These are phyloP conservation scores for Sula dactylatra DNA, from an alignment of 2,113 vertebrate species.

Conservation along the genomic window DNA sequence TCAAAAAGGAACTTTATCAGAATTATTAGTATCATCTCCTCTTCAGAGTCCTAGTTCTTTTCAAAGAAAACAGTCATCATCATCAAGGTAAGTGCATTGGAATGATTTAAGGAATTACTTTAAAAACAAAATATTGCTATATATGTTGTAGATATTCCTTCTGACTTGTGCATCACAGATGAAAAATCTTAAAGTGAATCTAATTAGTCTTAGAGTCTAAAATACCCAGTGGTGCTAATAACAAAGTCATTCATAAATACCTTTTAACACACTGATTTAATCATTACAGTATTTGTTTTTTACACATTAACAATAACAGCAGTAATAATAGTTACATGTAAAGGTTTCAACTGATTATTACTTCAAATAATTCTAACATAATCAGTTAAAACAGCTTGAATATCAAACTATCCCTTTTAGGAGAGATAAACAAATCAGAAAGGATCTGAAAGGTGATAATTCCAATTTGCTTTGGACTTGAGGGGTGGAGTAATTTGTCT, in stretches of 20 bases:
- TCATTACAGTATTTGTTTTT: background rate
- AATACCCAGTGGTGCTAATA: background rate
- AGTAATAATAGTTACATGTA: background rate
- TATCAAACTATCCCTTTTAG: background rate
- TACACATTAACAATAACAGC: background rate
- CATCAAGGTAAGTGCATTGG: background rate
- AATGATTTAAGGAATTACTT: background rate
- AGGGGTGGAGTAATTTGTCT: background rate
- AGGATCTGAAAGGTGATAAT: background rate
- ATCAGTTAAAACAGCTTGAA: background rate
- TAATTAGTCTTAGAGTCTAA: background rate
- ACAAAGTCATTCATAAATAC: background rate
- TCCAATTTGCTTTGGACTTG: background rate
- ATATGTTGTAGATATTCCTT: background rate
- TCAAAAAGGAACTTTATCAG: background rate
- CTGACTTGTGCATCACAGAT: background rate
- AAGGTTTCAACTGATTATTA: background rate
- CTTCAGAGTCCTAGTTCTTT: background rate
- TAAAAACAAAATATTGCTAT: background rate
- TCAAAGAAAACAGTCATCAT: background rate
- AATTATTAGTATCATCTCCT: background rate
- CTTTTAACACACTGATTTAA: background rate
- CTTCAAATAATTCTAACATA: background rate
- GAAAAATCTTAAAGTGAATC: background rate
- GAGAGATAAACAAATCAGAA: background rate